Evolutionary conservation across 2,797 vertebrate species (phyloP), one percentile per base, ranked within the genome.

Genomic region (Glossophaga mutica): DNA sequence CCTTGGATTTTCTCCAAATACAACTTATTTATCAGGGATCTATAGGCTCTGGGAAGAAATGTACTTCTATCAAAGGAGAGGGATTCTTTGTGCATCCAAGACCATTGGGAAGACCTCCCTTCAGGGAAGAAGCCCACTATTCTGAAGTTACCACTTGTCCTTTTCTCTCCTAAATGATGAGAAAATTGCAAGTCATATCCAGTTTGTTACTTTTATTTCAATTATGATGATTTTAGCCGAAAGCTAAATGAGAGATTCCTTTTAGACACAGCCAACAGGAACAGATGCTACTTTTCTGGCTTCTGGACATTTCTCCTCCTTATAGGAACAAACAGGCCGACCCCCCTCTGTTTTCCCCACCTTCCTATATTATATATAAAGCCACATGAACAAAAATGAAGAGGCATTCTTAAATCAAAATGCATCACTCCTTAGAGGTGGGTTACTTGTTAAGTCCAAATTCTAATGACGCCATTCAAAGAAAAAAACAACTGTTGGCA

Each of bases 141-240:
- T 89, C 71, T 37, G 3, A 90, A 85, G 48, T 79, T 87, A 78
- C 57, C 86, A 89, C 81, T 88, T 93, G 92, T 79, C 77, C 52
- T 86, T 52, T 19, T 93, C 73, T 92, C 55, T 86, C 62, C 78
- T 82, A 81, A 95, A 87, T 62, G 94, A 96, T 70, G 67, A 95
- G 88, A 95, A 97, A 95, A 96, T 95, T 96, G 95, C 95, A 97
- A 97, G 92, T 97, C 97, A 97, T 79, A 95, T 97, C 71, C 74
- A 97, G 91, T 97, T 97, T 97, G 94, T 97, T 97, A 94, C 95
- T 93, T 97, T 97, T 97, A 96, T 96, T 97, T 96, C 96, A 96
- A 97, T 97, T 98, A 97, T 97, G 96, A 96, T 97, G 91, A 97
- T 97, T 98, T 98, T 96, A 97, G 95, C 85, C 88, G 94, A 96